Evolutionary conservation across 1,140 invertebrate species (phyloP).

Genomic region (Aphidius ervi): DNA sequence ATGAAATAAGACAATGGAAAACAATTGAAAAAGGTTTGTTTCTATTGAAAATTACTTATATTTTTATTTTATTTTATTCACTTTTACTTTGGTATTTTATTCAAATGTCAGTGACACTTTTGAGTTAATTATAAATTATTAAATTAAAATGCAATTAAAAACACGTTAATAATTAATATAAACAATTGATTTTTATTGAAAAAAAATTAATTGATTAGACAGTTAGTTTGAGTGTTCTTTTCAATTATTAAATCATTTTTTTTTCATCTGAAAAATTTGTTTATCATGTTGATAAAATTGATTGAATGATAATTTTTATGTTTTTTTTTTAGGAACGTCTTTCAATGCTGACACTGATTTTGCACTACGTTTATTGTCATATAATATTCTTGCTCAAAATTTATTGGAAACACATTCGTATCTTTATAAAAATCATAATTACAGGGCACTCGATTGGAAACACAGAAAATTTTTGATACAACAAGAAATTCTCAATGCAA

Average conservation of each 20-base stretch:
- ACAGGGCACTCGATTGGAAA: slow-evolving; percentile 65
- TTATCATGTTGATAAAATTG: background rate
- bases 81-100: too few species aligned
- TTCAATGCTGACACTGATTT: slow-evolving; percentile 33
- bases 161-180: too few species aligned
- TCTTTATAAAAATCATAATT: slow-evolving; percentile 66
- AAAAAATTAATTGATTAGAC: background rate
- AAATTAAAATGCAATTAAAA: too few species aligned
- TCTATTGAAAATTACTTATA: too few species aligned
- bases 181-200: background rate
- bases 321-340: slow-evolving; percentile 30
- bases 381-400: slow-evolving; percentile 85
- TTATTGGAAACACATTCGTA: slow-evolving; percentile 70
- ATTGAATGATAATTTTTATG: slow-evolving; percentile 6
- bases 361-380: slow-evolving; percentile 61
- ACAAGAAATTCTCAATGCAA: slow-evolving; percentile 64
- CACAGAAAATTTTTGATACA: slow-evolving; percentile 64
- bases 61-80: too few species aligned
- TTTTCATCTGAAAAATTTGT: too few species aligned
- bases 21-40: slow-evolving; percentile 30
- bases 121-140: too few species aligned
- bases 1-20: slow-evolving; percentile 42
- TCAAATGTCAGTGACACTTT: too few species aligned
- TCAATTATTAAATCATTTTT: too few species aligned
- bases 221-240: too few species aligned